phyloP scores from a whole-genome alignment of 2,888 invertebrate species.

The Chorisops tibialis region DNA sequence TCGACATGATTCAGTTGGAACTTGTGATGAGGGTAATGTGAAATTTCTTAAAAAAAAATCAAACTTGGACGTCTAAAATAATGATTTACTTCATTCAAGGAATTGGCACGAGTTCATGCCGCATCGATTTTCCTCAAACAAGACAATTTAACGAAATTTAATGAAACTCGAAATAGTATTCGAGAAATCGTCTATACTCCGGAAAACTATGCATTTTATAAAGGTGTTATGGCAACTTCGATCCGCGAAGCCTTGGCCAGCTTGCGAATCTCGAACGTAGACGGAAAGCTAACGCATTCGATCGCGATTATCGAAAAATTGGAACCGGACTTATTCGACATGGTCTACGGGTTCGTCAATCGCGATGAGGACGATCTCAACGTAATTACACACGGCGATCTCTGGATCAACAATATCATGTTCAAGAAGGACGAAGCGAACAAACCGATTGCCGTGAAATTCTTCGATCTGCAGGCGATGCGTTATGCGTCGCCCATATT shows the following conservation, averaged over 20 bases:
- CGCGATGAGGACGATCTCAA: conserved; percentile 37
- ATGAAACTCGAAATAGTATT: conserved; percentile 38
- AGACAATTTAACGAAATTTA: conserved; percentile 38
- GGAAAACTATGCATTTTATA: conserved; percentile 45
- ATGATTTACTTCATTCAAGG: conserved; percentile 38
- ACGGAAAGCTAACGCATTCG: conserved; percentile 43
- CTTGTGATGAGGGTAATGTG: conserved; percentile 45
- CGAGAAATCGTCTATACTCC: conserved; percentile 47
- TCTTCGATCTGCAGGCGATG: conserved; percentile 50
- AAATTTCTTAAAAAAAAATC: neutral
- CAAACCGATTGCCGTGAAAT: conserved; percentile 40
- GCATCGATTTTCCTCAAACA: conserved; percentile 46
- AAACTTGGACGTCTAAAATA: neutral
- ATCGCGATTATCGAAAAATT: conserved; percentile 43
- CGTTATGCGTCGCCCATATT: conserved; percentile 47
- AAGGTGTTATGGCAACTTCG: conserved; percentile 42
- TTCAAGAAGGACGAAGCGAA: conserved; percentile 37
- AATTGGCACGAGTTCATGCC: conserved; percentile 47
- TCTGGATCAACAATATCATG: conserved; percentile 51
- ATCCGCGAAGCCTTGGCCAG: conserved; percentile 46
- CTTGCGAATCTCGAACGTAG: conserved; percentile 41
- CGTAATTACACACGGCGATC: conserved; percentile 49
- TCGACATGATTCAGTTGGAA: conserved; percentile 44
- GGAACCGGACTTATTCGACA: conserved; percentile 39
- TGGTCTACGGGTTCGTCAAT: conserved; percentile 40